Evolutionary conservation across 92 coral and sea anemone genomes (phyloP).

Genomic region (Zoanthus sansibaricus): DNA sequence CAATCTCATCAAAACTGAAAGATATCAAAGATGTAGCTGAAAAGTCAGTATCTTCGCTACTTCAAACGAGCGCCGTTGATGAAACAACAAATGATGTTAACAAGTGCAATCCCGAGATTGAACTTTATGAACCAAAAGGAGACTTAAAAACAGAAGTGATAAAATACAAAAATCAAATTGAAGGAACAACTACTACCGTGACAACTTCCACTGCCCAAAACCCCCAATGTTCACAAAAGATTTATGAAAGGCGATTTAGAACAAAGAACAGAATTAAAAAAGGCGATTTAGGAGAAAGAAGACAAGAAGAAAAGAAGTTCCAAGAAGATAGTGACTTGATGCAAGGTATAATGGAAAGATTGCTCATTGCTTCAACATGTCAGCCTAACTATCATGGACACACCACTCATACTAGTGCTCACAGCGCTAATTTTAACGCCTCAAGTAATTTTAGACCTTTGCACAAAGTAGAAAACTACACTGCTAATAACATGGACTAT

Average conservation of each 20-base stretch:
- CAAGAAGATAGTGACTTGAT: background rate
- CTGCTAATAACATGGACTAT: background rate
- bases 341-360: background rate
- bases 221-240: background rate
- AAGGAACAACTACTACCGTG: background rate
- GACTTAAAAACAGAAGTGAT: background rate
- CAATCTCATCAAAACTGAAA: slow-evolving; percentile 76
- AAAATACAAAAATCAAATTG: background rate
- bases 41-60: slow-evolving; percentile 72
- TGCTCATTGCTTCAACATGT: background rate
- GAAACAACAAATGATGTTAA: slow-evolving; percentile 13
- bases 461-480: background rate
- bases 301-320: background rate
- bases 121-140: background rate
- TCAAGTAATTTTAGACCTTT: background rate
- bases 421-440: background rate
- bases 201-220: background rate
- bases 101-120: background rate
- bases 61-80: slow-evolving; percentile 40
- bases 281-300: background rate
- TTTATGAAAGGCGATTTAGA: background rate
- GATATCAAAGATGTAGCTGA: slow-evolving; percentile 65
- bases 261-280: background rate
- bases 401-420: background rate
- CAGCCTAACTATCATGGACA: background rate